Percentiles rank a stretch among this genome's conserved stretches.
These are phyloP conservation scores for Argya squamiceps DNA, from an alignment of 2,797 vertebrate species.

Conservation along the genomic window DNA sequence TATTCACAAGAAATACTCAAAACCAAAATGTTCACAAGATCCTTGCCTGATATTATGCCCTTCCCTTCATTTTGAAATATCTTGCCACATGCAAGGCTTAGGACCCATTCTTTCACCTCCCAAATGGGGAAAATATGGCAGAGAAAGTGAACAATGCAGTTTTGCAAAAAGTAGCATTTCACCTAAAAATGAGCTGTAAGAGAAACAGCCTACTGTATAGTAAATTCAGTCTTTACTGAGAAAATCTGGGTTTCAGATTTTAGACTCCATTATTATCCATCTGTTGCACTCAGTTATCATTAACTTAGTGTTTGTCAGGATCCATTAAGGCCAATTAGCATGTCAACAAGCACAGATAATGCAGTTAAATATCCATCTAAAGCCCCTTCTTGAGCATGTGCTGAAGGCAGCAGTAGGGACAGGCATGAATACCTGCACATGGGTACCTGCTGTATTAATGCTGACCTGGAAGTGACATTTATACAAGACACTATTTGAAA, in stretches of 20 bases:
- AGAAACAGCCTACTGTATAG: background rate
- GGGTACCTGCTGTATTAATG: background rate
- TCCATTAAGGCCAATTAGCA: conserved; percentile 50
- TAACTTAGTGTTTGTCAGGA: conserved; percentile 46
- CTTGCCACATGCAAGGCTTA: background rate
- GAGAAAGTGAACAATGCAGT: background rate
- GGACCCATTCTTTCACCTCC: background rate
- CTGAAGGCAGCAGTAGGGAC: background rate
- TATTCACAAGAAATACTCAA: background rate
- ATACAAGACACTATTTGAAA: background rate
- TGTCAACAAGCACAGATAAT: conserved; percentile 17
- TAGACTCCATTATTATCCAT: conserved; percentile 12
- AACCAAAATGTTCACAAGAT: background rate
- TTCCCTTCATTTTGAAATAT: background rate
- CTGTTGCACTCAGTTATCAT: conserved; percentile 42
- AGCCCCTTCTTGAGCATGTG: background rate
- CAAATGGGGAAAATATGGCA: background rate
- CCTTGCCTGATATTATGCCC: background rate
- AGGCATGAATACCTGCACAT: background rate
- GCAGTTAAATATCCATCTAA: conserved; percentile 4
- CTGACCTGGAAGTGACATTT: background rate
- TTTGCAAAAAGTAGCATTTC: background rate
- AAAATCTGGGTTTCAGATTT: conserved; percentile 9
- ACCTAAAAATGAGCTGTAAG: background rate
- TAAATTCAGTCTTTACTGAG: background rate